Evolutionary conservation across 2,113 vertebrate species (phyloP).

Genomic region (Noctilio leporinus): DNA sequence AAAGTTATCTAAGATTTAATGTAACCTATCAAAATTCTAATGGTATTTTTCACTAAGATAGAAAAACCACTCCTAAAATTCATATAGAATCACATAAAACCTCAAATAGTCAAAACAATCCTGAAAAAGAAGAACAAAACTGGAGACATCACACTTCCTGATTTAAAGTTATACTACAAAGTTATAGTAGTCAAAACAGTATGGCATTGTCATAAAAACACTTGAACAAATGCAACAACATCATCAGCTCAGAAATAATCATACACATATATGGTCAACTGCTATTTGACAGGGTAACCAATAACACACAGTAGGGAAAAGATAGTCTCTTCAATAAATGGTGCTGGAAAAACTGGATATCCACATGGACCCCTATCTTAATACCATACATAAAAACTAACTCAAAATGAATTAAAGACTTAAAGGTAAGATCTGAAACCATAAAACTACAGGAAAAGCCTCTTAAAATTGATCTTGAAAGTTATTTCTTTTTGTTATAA

Average conservation of each 20-base stretch:
- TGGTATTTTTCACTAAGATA: not conserved
- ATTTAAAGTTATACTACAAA: not conserved
- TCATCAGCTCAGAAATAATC: not conserved
- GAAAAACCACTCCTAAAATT: not conserved
- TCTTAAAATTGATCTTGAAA: not conserved
- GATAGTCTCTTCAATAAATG: not conserved
- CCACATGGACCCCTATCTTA: not conserved
- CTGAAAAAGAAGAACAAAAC: not conserved
- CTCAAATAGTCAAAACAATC: not conserved
- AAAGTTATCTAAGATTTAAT: not conserved
- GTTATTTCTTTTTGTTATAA: not conserved
- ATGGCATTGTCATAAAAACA: not conserved
- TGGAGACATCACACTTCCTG: not conserved
- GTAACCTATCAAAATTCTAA: not conserved
- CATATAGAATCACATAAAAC: not conserved
- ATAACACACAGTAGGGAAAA: not conserved
- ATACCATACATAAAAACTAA: not conserved
- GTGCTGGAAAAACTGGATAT: not conserved
- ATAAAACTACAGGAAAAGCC: not conserved
- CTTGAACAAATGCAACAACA: not conserved
- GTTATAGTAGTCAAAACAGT: not conserved
- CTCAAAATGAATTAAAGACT: not conserved
- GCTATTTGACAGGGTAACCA: not conserved
- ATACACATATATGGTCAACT: not conserved
- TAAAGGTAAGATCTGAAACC: not conserved